Conservation (phyloP, 2,797 vertebrate genomes). For the Sebastes elongatus region DNA sequence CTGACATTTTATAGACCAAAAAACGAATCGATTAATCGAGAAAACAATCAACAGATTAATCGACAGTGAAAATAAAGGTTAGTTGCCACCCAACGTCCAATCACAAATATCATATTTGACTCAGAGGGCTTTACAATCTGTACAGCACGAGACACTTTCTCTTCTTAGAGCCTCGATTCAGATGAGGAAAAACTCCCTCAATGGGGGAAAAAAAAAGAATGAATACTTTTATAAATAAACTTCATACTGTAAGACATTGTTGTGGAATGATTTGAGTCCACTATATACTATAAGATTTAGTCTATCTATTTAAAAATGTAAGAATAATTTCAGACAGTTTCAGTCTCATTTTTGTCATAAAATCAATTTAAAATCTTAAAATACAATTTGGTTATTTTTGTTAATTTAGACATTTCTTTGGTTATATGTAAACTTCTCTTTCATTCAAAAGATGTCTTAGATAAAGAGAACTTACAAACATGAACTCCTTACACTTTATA, state of each 20-base stretch:
- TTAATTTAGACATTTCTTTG: background rate
- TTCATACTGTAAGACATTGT: background rate
- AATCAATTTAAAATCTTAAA: background rate
- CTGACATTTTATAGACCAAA: too few relatives aligned
- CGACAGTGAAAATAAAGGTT: too few relatives aligned
- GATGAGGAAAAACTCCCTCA: background rate
- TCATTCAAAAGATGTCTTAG: background rate
- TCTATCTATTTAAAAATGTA: background rate
- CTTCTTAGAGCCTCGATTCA: background rate
- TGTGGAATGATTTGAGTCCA: background rate
- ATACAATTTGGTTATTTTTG: background rate
- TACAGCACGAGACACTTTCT: background rate
- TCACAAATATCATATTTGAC: background rate
- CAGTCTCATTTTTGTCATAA: background rate
- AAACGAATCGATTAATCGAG: rapidly evolving
- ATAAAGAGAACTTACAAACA: background rate
- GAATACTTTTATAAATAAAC: background rate
- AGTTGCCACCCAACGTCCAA: rapidly evolving
- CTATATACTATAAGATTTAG: background rate
- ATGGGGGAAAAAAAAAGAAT: background rate
- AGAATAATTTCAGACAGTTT: background rate
- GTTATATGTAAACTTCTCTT: background rate
- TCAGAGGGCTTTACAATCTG: background rate
- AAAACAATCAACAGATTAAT: too few relatives aligned
- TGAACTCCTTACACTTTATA: background rate